Base-by-base conservation (phyloP, 2,113 vertebrate species). In the Periophthalmodon schlosseri region DNA sequence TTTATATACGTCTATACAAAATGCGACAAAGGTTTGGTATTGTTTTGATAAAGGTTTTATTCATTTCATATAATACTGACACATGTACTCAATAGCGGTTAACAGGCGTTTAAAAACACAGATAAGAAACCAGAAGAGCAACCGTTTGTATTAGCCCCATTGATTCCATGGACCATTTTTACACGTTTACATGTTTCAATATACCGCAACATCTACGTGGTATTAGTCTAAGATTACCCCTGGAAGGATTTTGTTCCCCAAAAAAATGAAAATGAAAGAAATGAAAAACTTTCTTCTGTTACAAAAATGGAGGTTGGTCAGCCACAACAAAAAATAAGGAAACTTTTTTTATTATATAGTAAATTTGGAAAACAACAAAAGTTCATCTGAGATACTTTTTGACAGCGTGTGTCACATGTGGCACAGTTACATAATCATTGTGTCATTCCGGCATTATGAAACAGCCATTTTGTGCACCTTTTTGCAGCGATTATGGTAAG, bases 41-140 rank as follows among this genome's bases (percentile, higher is more conserved):
- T 88, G 77, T 77, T 94, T 94, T 93, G 83, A 63, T 63, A 90
- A 90, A 93, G 89, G 69, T 89, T 93, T 93, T 93, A 93, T 93
- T 94, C 88, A 93, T 92, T 94, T 92, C 85, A 90, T 93, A 92
- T 94, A 93, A 94, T 94, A 94, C 93, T 93, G 93, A 94, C 92
- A 94, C 91, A 92, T 93, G 89, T 94, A 94, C 91, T 94, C 91
- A 92, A 93, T 92, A 93, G 91, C 85, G 83, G 91, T 93, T 94
- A 94, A 93, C 93, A 94, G 93, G 93, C 92, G 87, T 93, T 94
- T 93, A 93, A 94, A 94, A 94, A 94, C 93, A 94, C 91, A 92
- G 82, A 94, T 94, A 93, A 89, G 93, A 94, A 94, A 94, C 84
- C 88, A 89, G 89, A 84, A 91, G 89, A 91, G 87, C 80, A 50